Evolutionary conservation across 2,888 invertebrate species (phyloP), one percentile per base, ranked within the genome.

Genomic region (Tholera decimalis): DNA sequence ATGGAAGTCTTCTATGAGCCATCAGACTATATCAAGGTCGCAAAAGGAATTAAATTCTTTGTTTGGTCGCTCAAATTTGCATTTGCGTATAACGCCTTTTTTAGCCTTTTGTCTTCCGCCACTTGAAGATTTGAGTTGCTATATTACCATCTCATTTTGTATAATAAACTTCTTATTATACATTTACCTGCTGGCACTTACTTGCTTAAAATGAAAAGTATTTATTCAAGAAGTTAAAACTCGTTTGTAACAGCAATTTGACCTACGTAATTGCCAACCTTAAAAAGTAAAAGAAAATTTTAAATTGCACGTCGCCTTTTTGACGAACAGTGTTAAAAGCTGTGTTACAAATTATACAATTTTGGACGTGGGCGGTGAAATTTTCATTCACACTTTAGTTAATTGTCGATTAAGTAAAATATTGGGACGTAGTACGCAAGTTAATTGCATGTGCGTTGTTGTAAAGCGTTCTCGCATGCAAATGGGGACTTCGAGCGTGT

Each of bases 401-500:
- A 39, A 73, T 43, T 64, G 67, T 41, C 49, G 62, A 62, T 65
- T 67, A 51, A 39, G 58, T 56, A 41, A 63, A 72, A 79, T 79
- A 81, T 79, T 30, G 65, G 59, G 56, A 65, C 50, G 67, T 69
- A 49, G 57, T 66, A 62, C 56, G 67, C 50, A 54, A 61, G 72
- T 72, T 78, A 75, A 75, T 80, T 73, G 71, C 58, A 53, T 78
- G 41, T 66, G 26, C 58, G 75, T 76, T 72, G 75, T 72, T 76
- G 53, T 61, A 63, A 68, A 79, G 66, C 67, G 69, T 70, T 69
- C 68, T 83, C 59, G 67, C 66, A 91, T 90, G 88, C 85, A 89
- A 89, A 89, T 87, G 86, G 85, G 85, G 82, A 88, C 89, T 87
- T 86, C 86, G 75, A 91, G 86, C 89, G 86, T 91, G 91, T 89